Conservation (phyloP, 2,888 invertebrate species). For the Ectropis crepuscularia region DNA sequence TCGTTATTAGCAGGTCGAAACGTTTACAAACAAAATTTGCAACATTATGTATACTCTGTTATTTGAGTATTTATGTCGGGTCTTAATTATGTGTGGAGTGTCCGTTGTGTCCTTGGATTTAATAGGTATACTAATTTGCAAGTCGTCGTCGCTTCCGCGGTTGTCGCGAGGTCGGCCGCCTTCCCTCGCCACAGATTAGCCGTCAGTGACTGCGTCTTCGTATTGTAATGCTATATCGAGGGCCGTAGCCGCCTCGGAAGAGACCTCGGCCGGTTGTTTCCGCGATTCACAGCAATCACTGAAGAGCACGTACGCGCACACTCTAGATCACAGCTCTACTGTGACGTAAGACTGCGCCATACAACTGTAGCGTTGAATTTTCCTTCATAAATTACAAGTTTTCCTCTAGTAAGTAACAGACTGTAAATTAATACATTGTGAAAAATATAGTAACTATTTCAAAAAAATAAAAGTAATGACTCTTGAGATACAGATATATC, state of each 20-base stretch:
- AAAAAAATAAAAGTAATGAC: too few species aligned
- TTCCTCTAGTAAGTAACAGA: neutral
- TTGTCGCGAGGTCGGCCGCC: slow-evolving; percentile 55
- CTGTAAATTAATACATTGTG: neutral
- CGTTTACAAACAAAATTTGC: slow-evolving; percentile 17
- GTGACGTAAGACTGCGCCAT: neutral
- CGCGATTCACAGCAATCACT: slow-evolving; percentile 47
- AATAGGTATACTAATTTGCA: slow-evolving; percentile 72
- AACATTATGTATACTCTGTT: slow-evolving; percentile 29
- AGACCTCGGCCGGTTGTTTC: slow-evolving; percentile 50
- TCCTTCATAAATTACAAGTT: too few species aligned
- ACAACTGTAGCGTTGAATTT: neutral
- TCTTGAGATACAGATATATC: neutral
- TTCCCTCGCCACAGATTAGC: slow-evolving; percentile 38
- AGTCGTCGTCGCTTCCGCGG: slow-evolving; percentile 74
- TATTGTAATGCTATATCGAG: slow-evolving; percentile 56
- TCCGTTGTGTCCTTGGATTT: slow-evolving; percentile 60
- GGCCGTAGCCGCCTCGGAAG: slow-evolving; percentile 36
- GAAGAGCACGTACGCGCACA: slow-evolving; percentile 4
- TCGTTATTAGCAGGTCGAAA: slow-evolving; percentile 24
- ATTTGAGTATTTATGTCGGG: slow-evolving; percentile 38
- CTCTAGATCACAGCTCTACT: neutral
- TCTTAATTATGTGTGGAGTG: slow-evolving; percentile 50
- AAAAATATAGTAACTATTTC: neutral
- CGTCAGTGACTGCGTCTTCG: slow-evolving; percentile 22